Base-by-base conservation (phyloP, 2,797 vertebrate species). In the Hypotaenidia philippensis region DNA sequence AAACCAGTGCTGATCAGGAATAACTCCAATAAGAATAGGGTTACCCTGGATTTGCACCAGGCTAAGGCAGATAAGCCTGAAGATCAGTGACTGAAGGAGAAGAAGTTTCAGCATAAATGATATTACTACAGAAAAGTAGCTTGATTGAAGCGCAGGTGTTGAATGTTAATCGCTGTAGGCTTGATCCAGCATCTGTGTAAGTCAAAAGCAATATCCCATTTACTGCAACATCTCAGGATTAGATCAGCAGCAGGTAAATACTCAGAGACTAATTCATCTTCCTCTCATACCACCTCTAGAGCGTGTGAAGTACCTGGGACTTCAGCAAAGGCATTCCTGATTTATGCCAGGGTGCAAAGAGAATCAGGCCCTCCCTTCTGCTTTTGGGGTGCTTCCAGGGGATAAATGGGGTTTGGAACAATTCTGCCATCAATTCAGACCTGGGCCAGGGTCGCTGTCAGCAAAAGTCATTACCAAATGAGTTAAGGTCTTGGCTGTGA, bases 31-130 rank as follows among this genome's bases (percentile, higher is more conserved):
- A 92, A 96, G 89, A 96, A 6, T 70, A 77, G 91, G 1, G 82
- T 93, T 96, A 91, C 94, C 77, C 85, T 70, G 91, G 93, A 87
- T 95, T 94, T 95, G 70, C 85, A 90, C 87, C 93, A 89, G 87
- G 61, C 83, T 94, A 78, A 96, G 79, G 87, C 80, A 93, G 77
- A 70, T 95, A 93, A 97, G 85, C 92, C 94, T 76, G 55, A 90
- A 92, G 94, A 94, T 93, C 92, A 94, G 87, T 13, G 63, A 86
- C 76, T 92, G 91, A 86, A 94, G 91, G 84, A 89, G 92, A 93
- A 91, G 88, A 41, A 65, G 82, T 95, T 96, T 90, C 89, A 81
- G 84, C 83, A 86, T 93, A 94, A 95, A 83, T 90, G 94, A 63
- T 94, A 88, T 95, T 94, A 89, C 88, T 91, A 76, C 36, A 59